Conservation (phyloP, 2,797 vertebrate species). For the Pseudochaenichthys georgianus region DNA sequence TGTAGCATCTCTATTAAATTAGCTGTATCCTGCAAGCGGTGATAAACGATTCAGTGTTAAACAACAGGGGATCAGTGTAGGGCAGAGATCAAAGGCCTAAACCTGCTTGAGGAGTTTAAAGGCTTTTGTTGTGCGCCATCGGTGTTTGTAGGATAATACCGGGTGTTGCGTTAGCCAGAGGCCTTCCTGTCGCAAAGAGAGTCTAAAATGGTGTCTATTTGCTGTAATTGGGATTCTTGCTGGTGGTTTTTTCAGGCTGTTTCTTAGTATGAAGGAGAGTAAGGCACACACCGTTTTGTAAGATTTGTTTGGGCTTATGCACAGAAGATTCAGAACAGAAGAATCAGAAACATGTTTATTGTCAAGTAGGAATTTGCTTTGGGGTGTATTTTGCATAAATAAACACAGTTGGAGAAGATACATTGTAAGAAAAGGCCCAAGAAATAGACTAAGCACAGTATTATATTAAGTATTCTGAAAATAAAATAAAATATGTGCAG, state of each 20-base stretch:
- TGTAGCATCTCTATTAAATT: neutral
- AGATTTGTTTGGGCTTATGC: neutral
- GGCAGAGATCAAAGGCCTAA: constrained; percentile 31
- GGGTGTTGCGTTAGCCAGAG: constrained; percentile 11
- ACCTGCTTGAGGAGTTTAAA: constrained; percentile 6
- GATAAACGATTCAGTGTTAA: neutral
- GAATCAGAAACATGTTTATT: no score
- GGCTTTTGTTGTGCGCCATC: constrained; percentile 18
- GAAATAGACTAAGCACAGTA: no score
- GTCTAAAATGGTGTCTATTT: constrained; percentile 26
- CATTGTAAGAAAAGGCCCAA: no score
- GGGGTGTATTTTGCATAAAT: no score
- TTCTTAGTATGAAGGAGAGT: neutral
- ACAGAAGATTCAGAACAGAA: no score
- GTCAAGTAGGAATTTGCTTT: no score
- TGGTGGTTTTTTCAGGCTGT: constrained; percentile 1
- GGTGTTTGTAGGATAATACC: constrained; percentile 13
- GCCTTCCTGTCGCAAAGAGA: constrained; percentile 24
- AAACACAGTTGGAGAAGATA: no score
- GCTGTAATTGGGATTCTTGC: constrained; percentile 29
- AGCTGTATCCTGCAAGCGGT: constrained; percentile 12
- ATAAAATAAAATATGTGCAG: no score
- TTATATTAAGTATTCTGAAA: no score
- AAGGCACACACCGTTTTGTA: neutral
- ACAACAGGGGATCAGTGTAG: constrained; percentile 9